Evolutionary conservation across 2,797 vertebrate genomes (phyloP), one percentile per base, ranked within the genome.

Genomic region (Cryptoprocta ferox): DNA sequence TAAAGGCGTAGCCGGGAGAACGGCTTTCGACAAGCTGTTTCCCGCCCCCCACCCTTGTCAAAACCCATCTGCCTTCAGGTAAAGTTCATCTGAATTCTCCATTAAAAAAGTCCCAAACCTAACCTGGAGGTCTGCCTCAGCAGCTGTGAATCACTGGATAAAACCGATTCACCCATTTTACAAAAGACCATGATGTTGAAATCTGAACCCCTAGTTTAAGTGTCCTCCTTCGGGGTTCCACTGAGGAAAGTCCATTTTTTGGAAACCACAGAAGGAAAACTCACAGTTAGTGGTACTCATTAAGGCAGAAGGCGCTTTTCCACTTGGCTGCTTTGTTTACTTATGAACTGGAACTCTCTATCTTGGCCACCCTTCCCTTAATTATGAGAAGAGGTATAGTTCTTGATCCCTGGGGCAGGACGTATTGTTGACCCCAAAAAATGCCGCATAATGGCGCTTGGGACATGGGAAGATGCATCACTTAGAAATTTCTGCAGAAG

Each of bases 151-250:
- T 96, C 95, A 93, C 18, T 48, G 71, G 82, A 76, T 78, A 39
- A 15, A 50, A 89, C 75, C 66, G 5, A 59, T 93, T 89, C 89
- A 48, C 59, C 59, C 68, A 30, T 76, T 95, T 95, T 61, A 66
- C 76, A 73, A 96, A 73, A 96, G 89, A 80, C 9, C 48, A 42
- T 6, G 83, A 75, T 63, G 89, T 70, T 75, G 96, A 89, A 97
- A 89, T 56, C 71, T 3, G 59, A 97, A 85, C 94, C 94, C 93
- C 91, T 97, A 81, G 94, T 95, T 97, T 91, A 83, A 96, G 81
- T 96, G 97, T 97, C 95, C 63, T 95, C 94, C 95, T 83, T 65
- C 78, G 97, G 95, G 89, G 97, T 94, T 97, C 95, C 97, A 96
- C 50, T 35, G 88, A 97, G 97, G 95, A 97, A 94, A 90, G 82